Percentiles rank a stretch among this genome's conserved stretches.
These are phyloP conservation scores for Shargacucullia verbasci DNA, from an alignment of 2,888 invertebrate genomes.

Conservation along the genomic window DNA sequence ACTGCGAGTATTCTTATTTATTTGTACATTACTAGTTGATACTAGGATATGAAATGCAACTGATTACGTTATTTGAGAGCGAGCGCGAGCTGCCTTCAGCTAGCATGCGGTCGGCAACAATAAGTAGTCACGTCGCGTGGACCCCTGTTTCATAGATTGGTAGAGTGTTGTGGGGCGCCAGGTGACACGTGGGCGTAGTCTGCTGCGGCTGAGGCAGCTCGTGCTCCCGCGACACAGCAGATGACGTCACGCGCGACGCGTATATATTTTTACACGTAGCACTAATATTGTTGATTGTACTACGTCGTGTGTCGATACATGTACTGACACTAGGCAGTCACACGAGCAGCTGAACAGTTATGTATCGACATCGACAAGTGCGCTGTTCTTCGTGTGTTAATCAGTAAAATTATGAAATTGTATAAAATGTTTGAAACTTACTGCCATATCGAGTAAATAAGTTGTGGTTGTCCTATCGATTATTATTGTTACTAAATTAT, in stretches of 20 bases:
- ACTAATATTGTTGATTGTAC: too few species aligned
- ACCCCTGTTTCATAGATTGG: too few species aligned
- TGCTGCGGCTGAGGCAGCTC: slow-evolving; percentile 2
- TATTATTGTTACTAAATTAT: slow-evolving; percentile 23
- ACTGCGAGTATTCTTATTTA: slow-evolving; percentile 20
- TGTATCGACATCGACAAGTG: slow-evolving; percentile 7
- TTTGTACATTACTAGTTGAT: slow-evolving; percentile 13
- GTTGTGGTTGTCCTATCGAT: slow-evolving; percentile 22
- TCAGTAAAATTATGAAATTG: slow-evolving; percentile 13
- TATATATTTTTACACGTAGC: too few species aligned
- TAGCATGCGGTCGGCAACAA: too few species aligned
- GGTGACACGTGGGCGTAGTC: too few species aligned
- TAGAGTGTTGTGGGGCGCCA: too few species aligned
- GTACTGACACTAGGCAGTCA: too few species aligned
- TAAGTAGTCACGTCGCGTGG: too few species aligned
- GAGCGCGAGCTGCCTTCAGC: slow-evolving; percentile 1
- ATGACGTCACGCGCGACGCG: slow-evolving; percentile 3
- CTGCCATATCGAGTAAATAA: slow-evolving; percentile 41
- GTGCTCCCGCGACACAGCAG: neutral
- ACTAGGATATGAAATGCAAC: slow-evolving; percentile 1
- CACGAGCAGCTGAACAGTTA: neutral
- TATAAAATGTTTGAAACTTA: slow-evolving; percentile 22
- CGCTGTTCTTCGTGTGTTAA: slow-evolving; percentile 14
- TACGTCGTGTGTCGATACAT: too few species aligned
- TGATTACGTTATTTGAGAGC: neutral